Conservation (phyloP, 1,140 invertebrate genomes). For the Branchinecta lindahli region DNA sequence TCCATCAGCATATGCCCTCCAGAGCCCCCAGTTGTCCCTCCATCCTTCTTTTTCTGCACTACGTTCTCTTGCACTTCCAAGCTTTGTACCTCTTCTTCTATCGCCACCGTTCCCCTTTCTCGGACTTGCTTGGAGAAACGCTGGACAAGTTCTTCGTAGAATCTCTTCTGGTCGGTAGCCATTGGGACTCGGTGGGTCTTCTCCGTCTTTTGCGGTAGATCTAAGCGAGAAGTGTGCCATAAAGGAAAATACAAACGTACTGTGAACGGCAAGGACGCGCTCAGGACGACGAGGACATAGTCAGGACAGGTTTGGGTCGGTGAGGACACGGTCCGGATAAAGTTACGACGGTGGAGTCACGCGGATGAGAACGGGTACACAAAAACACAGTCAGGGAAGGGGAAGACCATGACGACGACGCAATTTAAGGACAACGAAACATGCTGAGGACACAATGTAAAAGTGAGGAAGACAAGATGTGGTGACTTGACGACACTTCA, state of each 20-base stretch:
- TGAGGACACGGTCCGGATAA: too few relatives aligned
- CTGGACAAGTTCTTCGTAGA: not conserved
- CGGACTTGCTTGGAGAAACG: not conserved
- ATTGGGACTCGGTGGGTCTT: not conserved
- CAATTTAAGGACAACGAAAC: too few relatives aligned
- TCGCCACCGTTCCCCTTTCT: not conserved
- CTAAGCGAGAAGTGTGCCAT: not conserved
- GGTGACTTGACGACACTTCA: too few relatives aligned
- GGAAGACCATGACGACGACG: too few relatives aligned
- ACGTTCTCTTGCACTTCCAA: not conserved
- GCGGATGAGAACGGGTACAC: too few relatives aligned
- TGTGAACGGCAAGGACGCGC: too few relatives aligned
- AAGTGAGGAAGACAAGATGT: too few relatives aligned
- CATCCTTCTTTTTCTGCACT: slow-evolving; percentile 21
- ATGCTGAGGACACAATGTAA: too few relatives aligned
- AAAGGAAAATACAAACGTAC: not conserved
- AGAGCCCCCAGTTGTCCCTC: slow-evolving; percentile 23
- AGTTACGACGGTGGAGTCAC: too few relatives aligned
- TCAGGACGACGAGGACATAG: too few relatives aligned
- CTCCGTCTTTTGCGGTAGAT: not conserved
- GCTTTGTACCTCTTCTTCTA: not conserved
- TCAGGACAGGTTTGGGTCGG: too few relatives aligned
- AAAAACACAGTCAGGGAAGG: too few relatives aligned
- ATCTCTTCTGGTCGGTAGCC: not conserved
- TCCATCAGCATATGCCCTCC: slow-evolving; percentile 32